phyloP scores from a whole-genome alignment of 2,797 vertebrate species.

The Spatula versicolor region DNA sequence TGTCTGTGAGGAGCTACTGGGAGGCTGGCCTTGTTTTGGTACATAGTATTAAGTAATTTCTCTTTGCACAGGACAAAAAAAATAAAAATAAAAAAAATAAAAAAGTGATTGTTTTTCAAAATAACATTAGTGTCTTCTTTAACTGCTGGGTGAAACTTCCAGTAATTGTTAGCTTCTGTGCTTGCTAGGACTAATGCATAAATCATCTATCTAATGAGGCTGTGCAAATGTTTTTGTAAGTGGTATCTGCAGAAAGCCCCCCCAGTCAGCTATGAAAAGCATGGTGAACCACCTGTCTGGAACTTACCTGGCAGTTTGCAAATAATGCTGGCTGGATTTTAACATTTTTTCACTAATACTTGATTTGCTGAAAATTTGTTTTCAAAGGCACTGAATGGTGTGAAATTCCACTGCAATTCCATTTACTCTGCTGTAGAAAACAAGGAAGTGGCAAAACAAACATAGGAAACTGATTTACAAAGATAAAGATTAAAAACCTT shows the following conservation, averaged over 20 bases:
- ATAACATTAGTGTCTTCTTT: constrained; percentile 34
- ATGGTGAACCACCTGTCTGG: neutral
- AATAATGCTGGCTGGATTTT: neutral
- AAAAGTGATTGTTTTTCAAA: constrained; percentile 6
- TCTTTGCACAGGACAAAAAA: neutral
- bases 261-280: neutral
- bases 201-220: constrained; percentile 14
- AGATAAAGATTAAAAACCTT: neutral
- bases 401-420: neutral
- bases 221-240: neutral
- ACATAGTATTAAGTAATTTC: neutral
- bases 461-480: neutral
- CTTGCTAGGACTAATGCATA: constrained; percentile 2
- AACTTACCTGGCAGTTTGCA: neutral
- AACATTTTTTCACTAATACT: neutral
- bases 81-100: neutral
- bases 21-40: neutral
- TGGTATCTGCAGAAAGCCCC: neutral
- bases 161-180: constrained; percentile 45
- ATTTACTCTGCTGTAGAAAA: neutral
- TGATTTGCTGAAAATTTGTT: neutral
- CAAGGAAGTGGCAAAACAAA: constrained; percentile 23
- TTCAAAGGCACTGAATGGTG: neutral
- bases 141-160: constrained; percentile 44
- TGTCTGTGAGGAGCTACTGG: neutral